These are phyloP conservation scores for Trichosurus vulpecula DNA, from an alignment of 2,797 vertebrate species.

Conservation along the genomic window DNA sequence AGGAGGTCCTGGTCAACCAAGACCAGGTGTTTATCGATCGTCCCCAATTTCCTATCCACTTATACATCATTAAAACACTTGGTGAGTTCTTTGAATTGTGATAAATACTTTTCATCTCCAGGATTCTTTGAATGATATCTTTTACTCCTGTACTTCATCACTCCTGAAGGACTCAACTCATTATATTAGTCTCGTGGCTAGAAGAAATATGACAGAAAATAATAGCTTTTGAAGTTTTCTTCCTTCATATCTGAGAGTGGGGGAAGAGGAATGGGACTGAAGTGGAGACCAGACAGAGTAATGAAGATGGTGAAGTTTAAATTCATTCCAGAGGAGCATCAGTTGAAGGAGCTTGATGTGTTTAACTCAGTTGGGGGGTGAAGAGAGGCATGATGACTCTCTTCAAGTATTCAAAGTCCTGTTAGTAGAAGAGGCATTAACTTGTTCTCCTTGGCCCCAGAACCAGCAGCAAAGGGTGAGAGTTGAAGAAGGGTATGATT, in stretches of 20 bases:
- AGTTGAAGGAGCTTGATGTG: background rate
- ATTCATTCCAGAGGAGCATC: background rate
- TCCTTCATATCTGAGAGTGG: background rate
- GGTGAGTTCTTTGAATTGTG: slow-evolving; percentile 79
- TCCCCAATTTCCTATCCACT: slow-evolving; percentile 77
- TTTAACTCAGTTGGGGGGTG: background rate
- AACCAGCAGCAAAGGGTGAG: too few species aligned
- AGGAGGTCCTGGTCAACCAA: slow-evolving; percentile 87
- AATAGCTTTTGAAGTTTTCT: background rate
- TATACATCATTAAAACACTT: slow-evolving; percentile 76
- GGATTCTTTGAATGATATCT: background rate
- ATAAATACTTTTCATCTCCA: background rate
- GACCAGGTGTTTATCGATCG: slow-evolving; percentile 86
- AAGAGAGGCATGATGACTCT: too few species aligned
- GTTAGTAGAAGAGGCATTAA: too few species aligned
- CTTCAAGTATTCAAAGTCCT: too few species aligned
- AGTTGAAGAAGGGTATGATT: too few species aligned
- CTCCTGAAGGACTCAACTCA: background rate
- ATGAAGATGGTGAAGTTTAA: background rate
- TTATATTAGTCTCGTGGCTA: background rate
- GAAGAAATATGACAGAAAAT: background rate
- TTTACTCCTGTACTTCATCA: background rate
- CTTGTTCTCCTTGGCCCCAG: too few species aligned
- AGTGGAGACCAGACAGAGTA: background rate
- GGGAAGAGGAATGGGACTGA: background rate